A percentile compares a stretch with the other conserved stretches of the same genome.
These are phyloP conservation scores for Nerophis ophidion DNA, from an alignment of 2,113 vertebrate species.

Conservation along the genomic window DNA sequence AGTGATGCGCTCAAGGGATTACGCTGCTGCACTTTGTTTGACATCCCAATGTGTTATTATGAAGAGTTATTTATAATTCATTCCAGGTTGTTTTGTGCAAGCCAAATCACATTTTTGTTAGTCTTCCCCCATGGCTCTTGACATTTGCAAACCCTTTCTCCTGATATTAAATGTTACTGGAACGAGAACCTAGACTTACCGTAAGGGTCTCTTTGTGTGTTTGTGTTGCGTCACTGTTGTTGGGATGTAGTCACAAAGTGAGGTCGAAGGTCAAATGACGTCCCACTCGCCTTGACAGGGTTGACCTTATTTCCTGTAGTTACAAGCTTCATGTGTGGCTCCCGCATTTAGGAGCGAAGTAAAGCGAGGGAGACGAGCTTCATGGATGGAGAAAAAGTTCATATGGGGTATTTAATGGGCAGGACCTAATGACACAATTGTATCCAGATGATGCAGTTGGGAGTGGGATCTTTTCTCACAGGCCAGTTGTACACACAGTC, in stretches of 20 bases:
- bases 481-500: conserved; percentile 14
- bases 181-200: conserved; percentile 47
- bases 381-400: conserved; percentile 25
- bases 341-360: conserved; percentile 6
- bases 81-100: conserved; percentile 25
- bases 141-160: conserved; percentile 19
- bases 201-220: conserved; percentile 47
- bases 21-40: neutral
- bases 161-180: conserved; percentile 39
- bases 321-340: conserved; percentile 60
- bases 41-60: neutral
- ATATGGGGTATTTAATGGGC: conserved; percentile 46
- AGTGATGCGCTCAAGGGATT: conserved; percentile 6
- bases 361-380: conserved; percentile 7
- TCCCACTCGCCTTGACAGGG: conserved; percentile 16
- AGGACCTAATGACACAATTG: conserved; percentile 65
- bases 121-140: conserved; percentile 13
- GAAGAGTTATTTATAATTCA: conserved; percentile 10
- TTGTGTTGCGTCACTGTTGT: conserved; percentile 44
- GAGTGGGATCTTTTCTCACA: conserved; percentile 32
- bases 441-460: conserved; percentile 63
- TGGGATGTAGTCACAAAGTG: conserved; percentile 27
- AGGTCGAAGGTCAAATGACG: conserved; percentile 53
- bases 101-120: conserved; percentile 2
- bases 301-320: conserved; percentile 35